phyloP scores from a whole-genome alignment of 2,888 invertebrate species.

The Idaea biselata region DNA sequence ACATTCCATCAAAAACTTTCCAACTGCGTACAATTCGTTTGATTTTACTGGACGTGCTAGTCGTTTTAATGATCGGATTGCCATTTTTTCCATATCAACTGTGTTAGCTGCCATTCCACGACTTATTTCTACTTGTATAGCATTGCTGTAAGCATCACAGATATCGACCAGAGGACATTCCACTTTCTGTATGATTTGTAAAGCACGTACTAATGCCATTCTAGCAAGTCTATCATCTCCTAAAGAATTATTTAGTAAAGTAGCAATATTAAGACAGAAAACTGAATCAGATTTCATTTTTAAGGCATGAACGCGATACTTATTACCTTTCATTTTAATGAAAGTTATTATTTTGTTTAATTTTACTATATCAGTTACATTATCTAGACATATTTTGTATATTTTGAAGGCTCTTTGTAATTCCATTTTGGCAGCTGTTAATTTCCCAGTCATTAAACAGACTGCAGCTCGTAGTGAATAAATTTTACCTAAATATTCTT shows the following conservation, averaged over 20 bases:
- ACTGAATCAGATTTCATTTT: slow-evolving; percentile 56
- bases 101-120: slow-evolving; percentile 59
- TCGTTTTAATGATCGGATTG: slow-evolving; percentile 48
- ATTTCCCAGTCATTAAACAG: slow-evolving; percentile 45
- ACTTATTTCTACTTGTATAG: slow-evolving; percentile 67
- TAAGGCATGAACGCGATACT: slow-evolving; percentile 43
- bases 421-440: slow-evolving; percentile 50
- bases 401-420: slow-evolving; percentile 54
- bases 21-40: slow-evolving; percentile 68
- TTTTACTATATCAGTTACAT: slow-evolving; percentile 48
- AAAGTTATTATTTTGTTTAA: slow-evolving; percentile 39
- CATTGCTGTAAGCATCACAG: slow-evolving; percentile 70
- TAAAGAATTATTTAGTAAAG: slow-evolving; percentile 52
- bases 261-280: slow-evolving; percentile 63
- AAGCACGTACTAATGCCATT: slow-evolving; percentile 50
- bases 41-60: slow-evolving; percentile 54
- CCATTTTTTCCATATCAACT: slow-evolving; percentile 56
- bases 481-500: slow-evolving; percentile 58
- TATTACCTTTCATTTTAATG: slow-evolving; percentile 44
- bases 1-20: slow-evolving; percentile 64
- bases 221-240: slow-evolving; percentile 56
- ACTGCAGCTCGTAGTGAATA: slow-evolving; percentile 59
- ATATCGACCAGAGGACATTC: slow-evolving; percentile 61
- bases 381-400: slow-evolving; percentile 54
- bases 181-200: slow-evolving; percentile 56